These are phyloP conservation scores for Tyto alba DNA, from an alignment of 2,113 vertebrate genomes.

Conservation along the genomic window DNA sequence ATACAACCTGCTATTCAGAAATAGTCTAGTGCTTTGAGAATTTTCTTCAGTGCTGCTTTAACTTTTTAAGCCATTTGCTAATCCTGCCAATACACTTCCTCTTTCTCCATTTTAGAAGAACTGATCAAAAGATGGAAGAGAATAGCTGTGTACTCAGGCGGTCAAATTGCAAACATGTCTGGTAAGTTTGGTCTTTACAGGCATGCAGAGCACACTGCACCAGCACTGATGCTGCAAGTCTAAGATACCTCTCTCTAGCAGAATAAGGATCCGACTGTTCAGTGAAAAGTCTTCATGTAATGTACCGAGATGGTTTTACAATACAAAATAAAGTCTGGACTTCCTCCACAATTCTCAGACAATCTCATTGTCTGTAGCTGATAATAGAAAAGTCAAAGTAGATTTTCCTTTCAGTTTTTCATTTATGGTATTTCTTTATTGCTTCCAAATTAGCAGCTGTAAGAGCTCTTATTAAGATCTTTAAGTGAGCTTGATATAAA, in stretches of 20 bases:
- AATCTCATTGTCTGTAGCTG: not conserved
- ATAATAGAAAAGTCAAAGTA: not conserved
- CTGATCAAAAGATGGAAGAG: not conserved
- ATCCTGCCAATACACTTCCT: accelerated
- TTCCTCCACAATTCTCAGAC: not conserved
- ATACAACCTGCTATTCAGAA: not conserved
- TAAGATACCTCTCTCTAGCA: not conserved
- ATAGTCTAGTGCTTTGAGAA: not conserved
- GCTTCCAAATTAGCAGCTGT: not conserved
- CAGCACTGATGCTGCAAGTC: not conserved
- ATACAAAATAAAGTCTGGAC: not conserved
- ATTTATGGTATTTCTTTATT: not conserved
- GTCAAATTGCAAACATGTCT: not conserved
- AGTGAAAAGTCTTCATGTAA: not conserved
- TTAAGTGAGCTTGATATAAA: not conserved
- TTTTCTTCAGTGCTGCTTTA: not conserved
- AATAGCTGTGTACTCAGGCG: not conserved
- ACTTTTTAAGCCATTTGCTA: not conserved
- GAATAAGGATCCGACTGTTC: not conserved
- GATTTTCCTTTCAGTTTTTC: not conserved
- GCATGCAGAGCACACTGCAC: too few relatives aligned
- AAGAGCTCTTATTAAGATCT: not conserved
- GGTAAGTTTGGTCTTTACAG: not conserved
- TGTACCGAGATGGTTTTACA: not conserved
- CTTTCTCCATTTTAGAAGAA: not conserved